These are phyloP conservation scores for Hypolimnas misippus DNA, from an alignment of 2,888 invertebrate genomes.

Conservation along the genomic window DNA sequence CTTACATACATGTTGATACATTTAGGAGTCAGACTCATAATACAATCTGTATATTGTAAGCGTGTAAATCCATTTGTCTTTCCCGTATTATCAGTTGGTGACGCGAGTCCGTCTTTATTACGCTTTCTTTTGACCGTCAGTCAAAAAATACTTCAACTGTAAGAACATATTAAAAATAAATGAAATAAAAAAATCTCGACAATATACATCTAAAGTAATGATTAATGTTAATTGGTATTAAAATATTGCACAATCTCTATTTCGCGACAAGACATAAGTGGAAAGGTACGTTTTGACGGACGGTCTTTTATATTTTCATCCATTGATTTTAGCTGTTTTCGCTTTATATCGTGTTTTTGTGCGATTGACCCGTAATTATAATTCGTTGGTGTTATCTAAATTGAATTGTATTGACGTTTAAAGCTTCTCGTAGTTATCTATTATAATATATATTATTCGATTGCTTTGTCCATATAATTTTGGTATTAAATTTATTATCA, in stretches of 20 bases:
- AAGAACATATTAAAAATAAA: background rate
- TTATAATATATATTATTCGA: conserved; percentile 31
- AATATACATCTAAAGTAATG: too few relatives aligned
- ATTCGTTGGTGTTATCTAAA: conserved; percentile 32
- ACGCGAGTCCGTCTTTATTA: conserved; percentile 52
- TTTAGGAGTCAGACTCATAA: conserved; percentile 70
- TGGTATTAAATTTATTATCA: conserved; percentile 27
- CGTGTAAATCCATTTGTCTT: conserved; percentile 82
- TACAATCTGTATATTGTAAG: conserved; percentile 74
- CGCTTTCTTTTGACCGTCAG: conserved; percentile 42
- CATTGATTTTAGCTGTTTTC: conserved; percentile 33
- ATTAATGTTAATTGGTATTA: too few relatives aligned
- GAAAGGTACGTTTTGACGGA: background rate
- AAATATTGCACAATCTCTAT: background rate
- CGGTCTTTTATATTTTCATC: background rate
- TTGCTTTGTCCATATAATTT: conserved; percentile 36
- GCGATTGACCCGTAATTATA: conserved; percentile 26
- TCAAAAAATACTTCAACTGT: conserved; percentile 25
- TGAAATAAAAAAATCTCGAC: too few relatives aligned
- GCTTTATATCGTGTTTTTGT: conserved; percentile 56
- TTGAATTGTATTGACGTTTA: conserved; percentile 29
- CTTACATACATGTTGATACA: conserved; percentile 47
- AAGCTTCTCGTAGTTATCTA: conserved; percentile 37
- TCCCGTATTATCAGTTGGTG: conserved; percentile 68
- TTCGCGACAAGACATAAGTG: background rate